Percentiles rank a stretch among this genome's conserved stretches.
Evolutionary conservation across 2,888 invertebrate genomes (phyloP).

Genomic region (Coleophora flavipennella): DNA sequence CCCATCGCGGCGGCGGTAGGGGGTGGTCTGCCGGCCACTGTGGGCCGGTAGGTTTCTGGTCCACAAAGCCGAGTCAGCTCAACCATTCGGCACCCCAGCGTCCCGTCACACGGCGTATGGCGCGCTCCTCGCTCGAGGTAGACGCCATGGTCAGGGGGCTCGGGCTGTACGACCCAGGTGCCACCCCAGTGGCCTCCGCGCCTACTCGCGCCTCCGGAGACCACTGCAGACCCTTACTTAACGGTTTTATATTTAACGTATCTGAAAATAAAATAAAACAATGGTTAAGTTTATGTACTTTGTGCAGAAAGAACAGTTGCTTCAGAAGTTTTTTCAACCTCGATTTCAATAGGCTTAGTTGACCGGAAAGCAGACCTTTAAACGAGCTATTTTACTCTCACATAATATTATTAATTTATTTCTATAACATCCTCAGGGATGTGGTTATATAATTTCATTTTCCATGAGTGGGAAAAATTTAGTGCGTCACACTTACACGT

Average conservation of each 20-base stretch:
- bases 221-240: constrained; percentile 65
- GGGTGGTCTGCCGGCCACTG: constrained; percentile 64
- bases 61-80: constrained; percentile 90
- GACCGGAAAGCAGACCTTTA: too few relatives aligned
- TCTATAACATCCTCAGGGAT: too few relatives aligned
- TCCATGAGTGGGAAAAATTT: too few relatives aligned
- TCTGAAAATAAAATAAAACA: constrained; percentile 36
- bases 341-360: too few relatives aligned
- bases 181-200: constrained; percentile 59
- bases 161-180: constrained; percentile 30
- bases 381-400: too few relatives aligned
- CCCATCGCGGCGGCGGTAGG: constrained; percentile 63
- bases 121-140: constrained; percentile 59
- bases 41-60: constrained; percentile 35
- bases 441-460: too few relatives aligned
- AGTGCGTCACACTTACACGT: too few relatives aligned
- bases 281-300: background rate
- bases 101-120: constrained; percentile 76
- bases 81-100: constrained; percentile 97
- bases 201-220: constrained; percentile 53
- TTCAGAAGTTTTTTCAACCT: too few relatives aligned
- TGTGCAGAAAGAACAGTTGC: too few relatives aligned
- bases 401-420: too few relatives aligned
- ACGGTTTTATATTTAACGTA: constrained; percentile 71
- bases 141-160: constrained; percentile 42